Base-by-base conservation (phyloP, 1,140 invertebrate species). In the Bombus impatiens region DNA sequence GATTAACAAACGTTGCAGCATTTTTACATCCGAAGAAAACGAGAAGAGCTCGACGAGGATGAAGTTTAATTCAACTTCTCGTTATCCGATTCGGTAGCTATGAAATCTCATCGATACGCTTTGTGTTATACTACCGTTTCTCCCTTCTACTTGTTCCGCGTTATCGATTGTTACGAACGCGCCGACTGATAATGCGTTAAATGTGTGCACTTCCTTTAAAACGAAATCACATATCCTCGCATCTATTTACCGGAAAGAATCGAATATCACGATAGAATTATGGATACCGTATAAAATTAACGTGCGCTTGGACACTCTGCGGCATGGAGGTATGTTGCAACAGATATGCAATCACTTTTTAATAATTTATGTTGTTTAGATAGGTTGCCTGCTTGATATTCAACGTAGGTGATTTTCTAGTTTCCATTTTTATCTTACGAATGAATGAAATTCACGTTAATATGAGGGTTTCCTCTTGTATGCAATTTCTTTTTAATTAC, bases 161-260 rank as follows among this genome's bases (percentile, higher is more conserved):
- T 87, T 89, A 89, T 89, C 88, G 88, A 89, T 89, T 89, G 81
- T 89, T 89, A 89, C 88, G 85, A 89, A 89, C 67, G 78, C 79
- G 86, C 78, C 82, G 86, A 81, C 87, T 87, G 89, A 89, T 89
- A 90, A 90, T 74, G 88, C 75, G 86, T 80, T 89, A 90, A 90
- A 85, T 89, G 86, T 87, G 88, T 89, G 86, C 82, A 82, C 53
- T 87, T 89, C 86, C 85, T 75, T 70, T 65, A 70, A 62, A 79
- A 53, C 62, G 67, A 87, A 71, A 84, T 78, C 71, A 71, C 75
- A 57, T 68, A 83, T 59, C 37, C 76, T 70, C 62, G 68, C 37
- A 59, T 82, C 68, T 53, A 32, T 32, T 80, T 37, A 53, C 37
- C 57, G 65, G 57, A 82, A 86, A 78, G 32, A 82, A 62, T 76